phyloP scores from a whole-genome alignment of 2,113 vertebrate genomes.

The Danionella cerebrum region DNA sequence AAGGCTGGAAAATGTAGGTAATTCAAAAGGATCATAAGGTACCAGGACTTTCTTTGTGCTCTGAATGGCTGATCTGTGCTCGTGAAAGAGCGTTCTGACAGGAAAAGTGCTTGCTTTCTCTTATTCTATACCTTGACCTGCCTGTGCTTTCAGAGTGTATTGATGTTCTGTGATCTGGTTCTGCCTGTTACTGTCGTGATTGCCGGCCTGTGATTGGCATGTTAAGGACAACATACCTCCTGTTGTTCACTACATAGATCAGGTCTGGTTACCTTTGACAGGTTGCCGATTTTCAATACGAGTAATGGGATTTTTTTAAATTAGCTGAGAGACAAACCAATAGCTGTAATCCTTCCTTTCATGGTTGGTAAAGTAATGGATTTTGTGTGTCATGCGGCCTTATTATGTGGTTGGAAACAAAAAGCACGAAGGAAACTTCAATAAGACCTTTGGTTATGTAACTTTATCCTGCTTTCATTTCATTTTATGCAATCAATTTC shows the following conservation, averaged over 20 bases:
- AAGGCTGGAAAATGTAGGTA: background rate
- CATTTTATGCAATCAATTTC: no score
- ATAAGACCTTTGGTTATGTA: background rate
- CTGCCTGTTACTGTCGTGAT: background rate
- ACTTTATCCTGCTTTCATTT: background rate
- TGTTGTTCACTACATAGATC: background rate
- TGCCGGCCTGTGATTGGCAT: conserved; percentile 2
- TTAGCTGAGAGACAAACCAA: background rate
- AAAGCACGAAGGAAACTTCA: background rate
- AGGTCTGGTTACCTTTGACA: background rate
- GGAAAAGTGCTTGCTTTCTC: background rate
- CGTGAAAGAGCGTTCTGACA: background rate
- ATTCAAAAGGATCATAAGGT: background rate
- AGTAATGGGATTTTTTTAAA: background rate
- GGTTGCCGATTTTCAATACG: background rate
- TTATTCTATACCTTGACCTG: background rate
- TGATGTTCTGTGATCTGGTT: background rate
- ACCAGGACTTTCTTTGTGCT: background rate
- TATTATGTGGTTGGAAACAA: background rate
- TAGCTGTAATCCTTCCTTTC: background rate
- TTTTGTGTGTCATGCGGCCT: background rate
- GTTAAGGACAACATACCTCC: conserved; percentile 6
- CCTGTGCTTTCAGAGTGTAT: background rate
- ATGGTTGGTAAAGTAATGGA: background rate
- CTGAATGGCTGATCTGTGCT: background rate